Evolutionary conservation across 2,797 vertebrate species (phyloP).

Genomic region (Momotus momota): DNA sequence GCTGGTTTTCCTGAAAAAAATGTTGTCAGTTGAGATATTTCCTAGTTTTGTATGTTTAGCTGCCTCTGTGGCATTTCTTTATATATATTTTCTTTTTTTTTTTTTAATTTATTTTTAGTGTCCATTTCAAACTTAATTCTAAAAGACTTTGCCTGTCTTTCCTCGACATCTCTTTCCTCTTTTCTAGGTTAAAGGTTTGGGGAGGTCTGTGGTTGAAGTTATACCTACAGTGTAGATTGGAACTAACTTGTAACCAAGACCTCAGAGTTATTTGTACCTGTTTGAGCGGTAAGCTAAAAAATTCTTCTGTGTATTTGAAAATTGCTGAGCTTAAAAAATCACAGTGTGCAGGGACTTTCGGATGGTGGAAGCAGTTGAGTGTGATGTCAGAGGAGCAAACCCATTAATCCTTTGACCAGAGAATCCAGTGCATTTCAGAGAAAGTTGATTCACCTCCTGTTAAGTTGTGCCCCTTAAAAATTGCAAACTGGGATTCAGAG

Average conservation of each 20-base stretch:
- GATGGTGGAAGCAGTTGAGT: neutral
- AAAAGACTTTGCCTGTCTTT: slow-evolving; percentile 52
- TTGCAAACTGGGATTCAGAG: accelerated
- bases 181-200: slow-evolving; percentile 70
- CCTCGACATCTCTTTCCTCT: slow-evolving; percentile 65
- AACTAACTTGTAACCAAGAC: slow-evolving; percentile 70
- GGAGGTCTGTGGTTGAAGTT: slow-evolving; percentile 72
- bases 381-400: neutral
- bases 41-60: neutral
- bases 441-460: neutral
- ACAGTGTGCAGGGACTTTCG: neutral
- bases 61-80: neutral
- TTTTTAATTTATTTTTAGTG: neutral
- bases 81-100: neutral
- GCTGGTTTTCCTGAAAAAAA: neutral
- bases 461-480: neutral
- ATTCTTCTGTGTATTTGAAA: slow-evolving; percentile 31
- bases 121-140: slow-evolving; percentile 38
- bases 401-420: neutral
- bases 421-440: neutral
- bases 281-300: slow-evolving; percentile 57
- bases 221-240: slow-evolving; percentile 55
- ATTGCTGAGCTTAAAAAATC: slow-evolving; percentile 32
- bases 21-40: neutral
- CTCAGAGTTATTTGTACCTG: slow-evolving; percentile 63